Conservation (phyloP, 2,888 invertebrate genomes). For the Andrena minutula region DNA sequence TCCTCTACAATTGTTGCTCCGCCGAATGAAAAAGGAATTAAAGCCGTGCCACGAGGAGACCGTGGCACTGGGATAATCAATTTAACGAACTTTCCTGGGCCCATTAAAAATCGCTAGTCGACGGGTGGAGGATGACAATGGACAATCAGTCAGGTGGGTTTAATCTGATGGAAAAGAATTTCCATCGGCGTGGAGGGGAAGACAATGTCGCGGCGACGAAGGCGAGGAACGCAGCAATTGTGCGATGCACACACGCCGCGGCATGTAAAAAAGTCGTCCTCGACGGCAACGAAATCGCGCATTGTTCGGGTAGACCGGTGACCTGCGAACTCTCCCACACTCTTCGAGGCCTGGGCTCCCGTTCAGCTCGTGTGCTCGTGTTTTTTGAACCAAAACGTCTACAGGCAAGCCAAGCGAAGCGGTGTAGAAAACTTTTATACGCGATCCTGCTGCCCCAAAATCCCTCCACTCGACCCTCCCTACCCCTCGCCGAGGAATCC, state of each 20-base stretch:
- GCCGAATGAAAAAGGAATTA: not conserved
- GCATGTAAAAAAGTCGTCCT: constrained; percentile 69
- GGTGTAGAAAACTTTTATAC: constrained; percentile 40
- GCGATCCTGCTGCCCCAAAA: not conserved
- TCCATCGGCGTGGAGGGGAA: constrained; percentile 20
- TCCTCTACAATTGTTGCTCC: not conserved
- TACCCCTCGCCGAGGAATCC: too few species aligned
- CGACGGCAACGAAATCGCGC: constrained; percentile 74
- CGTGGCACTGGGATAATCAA: constrained; percentile 4
- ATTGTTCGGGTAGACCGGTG: constrained; percentile 81
- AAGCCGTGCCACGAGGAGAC: not conserved
- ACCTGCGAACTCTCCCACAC: constrained; percentile 83
- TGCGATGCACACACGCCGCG: constrained; percentile 45
- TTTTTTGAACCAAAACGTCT: constrained; percentile 52
- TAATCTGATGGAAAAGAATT: constrained; percentile 27
- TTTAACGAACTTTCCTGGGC: constrained; percentile 14
- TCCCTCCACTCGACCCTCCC: too few species aligned
- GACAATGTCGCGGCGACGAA: constrained; percentile 47
- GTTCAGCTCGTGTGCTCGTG: constrained; percentile 10
- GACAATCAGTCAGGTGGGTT: constrained; percentile 26
- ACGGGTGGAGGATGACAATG: constrained; percentile 22
- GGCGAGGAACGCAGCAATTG: constrained; percentile 51
- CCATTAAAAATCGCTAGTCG: constrained; percentile 14
- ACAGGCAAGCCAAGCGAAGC: not conserved
- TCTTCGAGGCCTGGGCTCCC: constrained; percentile 46